These are phyloP conservation scores for Terrapene triunguis DNA, from an alignment of 2,113 vertebrate species.

Conservation along the genomic window DNA sequence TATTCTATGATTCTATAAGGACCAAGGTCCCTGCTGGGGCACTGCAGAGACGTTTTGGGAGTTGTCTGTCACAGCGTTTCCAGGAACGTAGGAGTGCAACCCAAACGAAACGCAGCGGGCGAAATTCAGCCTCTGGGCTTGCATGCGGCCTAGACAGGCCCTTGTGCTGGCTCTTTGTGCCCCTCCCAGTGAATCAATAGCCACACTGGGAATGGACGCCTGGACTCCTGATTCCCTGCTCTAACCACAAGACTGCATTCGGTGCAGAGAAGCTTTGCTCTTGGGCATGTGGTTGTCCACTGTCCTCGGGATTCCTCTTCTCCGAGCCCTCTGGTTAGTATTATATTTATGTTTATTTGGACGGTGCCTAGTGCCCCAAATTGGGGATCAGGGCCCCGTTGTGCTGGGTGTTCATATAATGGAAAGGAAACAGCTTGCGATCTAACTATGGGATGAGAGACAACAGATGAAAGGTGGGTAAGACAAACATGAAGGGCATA, in stretches of 20 bases:
- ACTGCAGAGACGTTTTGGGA: not conserved
- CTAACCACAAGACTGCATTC: too few relatives aligned
- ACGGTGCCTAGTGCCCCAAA: not conserved
- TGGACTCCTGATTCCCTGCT: too few relatives aligned
- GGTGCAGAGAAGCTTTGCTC: too few relatives aligned
- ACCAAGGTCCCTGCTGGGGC: not conserved
- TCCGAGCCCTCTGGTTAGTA: too few relatives aligned
- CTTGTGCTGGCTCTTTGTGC: not conserved
- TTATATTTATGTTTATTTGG: too few relatives aligned
- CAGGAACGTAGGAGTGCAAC: not conserved
- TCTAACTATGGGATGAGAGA: too few relatives aligned
- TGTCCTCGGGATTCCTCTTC: too few relatives aligned
- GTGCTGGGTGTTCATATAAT: not conserved
- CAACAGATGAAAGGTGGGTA: not conserved
- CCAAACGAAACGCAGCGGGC: not conserved
- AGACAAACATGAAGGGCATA: not conserved
- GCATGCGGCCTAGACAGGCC: not conserved
- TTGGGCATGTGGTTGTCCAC: too few relatives aligned
- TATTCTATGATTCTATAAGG: too few relatives aligned
- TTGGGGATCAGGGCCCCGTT: not conserved
- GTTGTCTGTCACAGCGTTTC: not conserved
- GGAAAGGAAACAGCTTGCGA: too few relatives aligned
- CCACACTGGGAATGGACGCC: too few relatives aligned
- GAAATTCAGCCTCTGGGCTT: not conserved
- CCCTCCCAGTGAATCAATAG: not conserved